Percentiles rank a stretch among this genome's conserved stretches.
phyloP scores from a whole-genome alignment of 2,888 invertebrate genomes.

The Drosophila siamana region DNA sequence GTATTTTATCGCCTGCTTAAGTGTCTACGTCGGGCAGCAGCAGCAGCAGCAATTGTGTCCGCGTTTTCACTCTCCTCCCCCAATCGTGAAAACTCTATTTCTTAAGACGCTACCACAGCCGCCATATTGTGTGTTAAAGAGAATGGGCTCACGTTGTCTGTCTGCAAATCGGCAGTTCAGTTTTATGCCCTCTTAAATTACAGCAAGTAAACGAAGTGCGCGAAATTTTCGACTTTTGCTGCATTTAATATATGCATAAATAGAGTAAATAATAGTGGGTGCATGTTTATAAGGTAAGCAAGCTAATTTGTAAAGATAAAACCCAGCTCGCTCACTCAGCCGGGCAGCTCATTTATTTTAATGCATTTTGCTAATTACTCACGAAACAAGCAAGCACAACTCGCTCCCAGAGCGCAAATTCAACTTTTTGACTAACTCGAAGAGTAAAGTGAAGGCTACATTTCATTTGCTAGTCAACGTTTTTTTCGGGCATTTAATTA shows the following conservation, averaged over 20 bases:
- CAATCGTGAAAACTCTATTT: background rate
- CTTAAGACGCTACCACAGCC: slow-evolving; percentile 8
- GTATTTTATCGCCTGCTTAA: slow-evolving; percentile 77
- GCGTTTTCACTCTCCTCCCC: slow-evolving; percentile 7
- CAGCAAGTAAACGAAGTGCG: slow-evolving; percentile 49
- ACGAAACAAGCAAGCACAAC: slow-evolving; percentile 36
- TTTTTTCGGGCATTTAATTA: slow-evolving; percentile 65
- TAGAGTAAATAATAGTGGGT: background rate
- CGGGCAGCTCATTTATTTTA: slow-evolving; percentile 63
- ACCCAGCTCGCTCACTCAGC: background rate
- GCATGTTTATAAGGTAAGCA: slow-evolving; percentile 1
- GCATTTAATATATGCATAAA: slow-evolving; percentile 39
- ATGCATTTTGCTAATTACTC: slow-evolving; percentile 76
- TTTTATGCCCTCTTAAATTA: slow-evolving; percentile 52
- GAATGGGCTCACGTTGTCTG: slow-evolving; percentile 21
- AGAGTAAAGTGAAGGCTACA: slow-evolving; percentile 58
- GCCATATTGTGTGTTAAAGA: slow-evolving; percentile 33
- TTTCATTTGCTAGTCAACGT: slow-evolving; percentile 61
- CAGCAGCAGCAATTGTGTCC: slow-evolving; percentile 46
- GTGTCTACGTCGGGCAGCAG: slow-evolving; percentile 54
- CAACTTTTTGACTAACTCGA: slow-evolving; percentile 69
- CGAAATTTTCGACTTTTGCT: slow-evolving; percentile 20
- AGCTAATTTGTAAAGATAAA: slow-evolving; percentile 35
- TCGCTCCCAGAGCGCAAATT: slow-evolving; percentile 55
- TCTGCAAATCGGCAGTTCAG: slow-evolving; percentile 49